phyloP scores from a whole-genome alignment of 2,113 vertebrate genomes.

The Indicator maculatus region DNA sequence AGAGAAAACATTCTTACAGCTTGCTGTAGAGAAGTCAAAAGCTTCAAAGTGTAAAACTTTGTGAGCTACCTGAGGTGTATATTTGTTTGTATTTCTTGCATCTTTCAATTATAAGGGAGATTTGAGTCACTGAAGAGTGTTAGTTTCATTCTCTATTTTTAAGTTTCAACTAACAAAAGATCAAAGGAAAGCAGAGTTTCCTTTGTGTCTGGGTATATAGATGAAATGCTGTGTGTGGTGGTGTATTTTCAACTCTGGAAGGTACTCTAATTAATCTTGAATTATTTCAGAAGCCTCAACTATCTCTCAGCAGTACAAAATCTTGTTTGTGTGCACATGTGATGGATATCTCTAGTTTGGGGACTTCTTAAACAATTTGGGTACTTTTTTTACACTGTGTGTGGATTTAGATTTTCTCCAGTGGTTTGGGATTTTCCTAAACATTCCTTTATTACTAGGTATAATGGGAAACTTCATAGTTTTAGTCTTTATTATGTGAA shows the following conservation, averaged over 20 bases:
- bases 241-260: background rate
- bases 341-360: background rate
- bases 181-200: background rate
- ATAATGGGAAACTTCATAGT: background rate
- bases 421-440: background rate
- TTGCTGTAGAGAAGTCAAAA: background rate
- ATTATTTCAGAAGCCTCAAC: background rate
- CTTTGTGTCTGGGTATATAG: background rate
- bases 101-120: background rate
- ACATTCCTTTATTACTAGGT: background rate
- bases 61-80: background rate
- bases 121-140: background rate
- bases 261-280: background rate
- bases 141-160: background rate
- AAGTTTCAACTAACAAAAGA: background rate
- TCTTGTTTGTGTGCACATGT: background rate
- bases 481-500: background rate
- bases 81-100: background rate
- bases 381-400: background rate
- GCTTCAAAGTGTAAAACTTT: background rate
- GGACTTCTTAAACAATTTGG: background rate
- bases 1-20: background rate
- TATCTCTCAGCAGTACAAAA: background rate
- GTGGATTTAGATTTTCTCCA: background rate
- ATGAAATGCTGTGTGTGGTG: background rate